phyloP scores from a whole-genome alignment of 2,888 invertebrate species.

The Agrochola macilenta region DNA sequence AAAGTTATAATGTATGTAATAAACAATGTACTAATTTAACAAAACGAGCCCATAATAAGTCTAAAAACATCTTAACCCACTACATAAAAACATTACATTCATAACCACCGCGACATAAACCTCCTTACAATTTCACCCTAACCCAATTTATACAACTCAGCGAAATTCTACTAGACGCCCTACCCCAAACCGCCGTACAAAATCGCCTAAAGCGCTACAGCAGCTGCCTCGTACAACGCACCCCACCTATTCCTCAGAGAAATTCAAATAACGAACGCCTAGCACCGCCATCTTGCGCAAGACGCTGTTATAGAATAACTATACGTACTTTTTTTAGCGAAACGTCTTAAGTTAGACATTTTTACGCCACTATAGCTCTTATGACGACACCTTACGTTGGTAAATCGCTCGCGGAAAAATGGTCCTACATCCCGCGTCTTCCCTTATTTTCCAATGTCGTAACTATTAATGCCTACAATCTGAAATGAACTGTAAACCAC shows the following conservation, averaged over 20 bases:
- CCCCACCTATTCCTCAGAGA: constrained; percentile 88
- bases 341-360: constrained; percentile 89
- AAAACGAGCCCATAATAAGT: constrained; percentile 40
- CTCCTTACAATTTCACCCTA: constrained; percentile 62
- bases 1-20: background rate
- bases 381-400: constrained; percentile 86
- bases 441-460: constrained; percentile 58
- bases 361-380: constrained; percentile 90
- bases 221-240: constrained; percentile 78
- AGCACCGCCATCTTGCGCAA: constrained; percentile 89
- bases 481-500: constrained; percentile 26
- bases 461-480: constrained; percentile 35
- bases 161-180: constrained; percentile 70
- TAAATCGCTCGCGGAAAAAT: constrained; percentile 90
- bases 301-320: constrained; percentile 90
- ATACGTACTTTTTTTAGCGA: constrained; percentile 84
- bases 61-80: constrained; percentile 37
- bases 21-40: constrained; percentile 3
- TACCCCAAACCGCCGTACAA: constrained; percentile 68
- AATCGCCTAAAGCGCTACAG: constrained; percentile 75
- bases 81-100: constrained; percentile 62
- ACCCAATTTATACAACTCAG: constrained; percentile 61
- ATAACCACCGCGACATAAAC: constrained; percentile 47
- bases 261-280: constrained; percentile 89
- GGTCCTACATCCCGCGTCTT: constrained; percentile 80